phyloP scores from a whole-genome alignment of 2,797 vertebrate genomes.

The Heteromormyrus szaboi region DNA sequence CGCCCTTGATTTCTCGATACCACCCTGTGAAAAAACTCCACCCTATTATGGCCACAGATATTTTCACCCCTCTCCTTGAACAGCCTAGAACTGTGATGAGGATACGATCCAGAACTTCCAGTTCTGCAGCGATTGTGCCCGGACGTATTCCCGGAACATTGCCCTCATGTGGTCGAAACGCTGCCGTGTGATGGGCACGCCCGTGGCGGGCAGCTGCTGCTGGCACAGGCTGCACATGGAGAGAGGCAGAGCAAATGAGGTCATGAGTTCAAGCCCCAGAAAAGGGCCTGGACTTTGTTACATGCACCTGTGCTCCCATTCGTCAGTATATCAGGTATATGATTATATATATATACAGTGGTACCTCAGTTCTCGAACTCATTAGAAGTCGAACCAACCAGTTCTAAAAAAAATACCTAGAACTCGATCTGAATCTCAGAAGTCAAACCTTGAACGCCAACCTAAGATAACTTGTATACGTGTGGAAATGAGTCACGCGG shows the following conservation, averaged over 20 bases:
- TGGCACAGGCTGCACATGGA: slow-evolving; percentile 71
- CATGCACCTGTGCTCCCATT: not conserved
- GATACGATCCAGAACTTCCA: slow-evolving; percentile 99
- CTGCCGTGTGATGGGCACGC: slow-evolving; percentile 90
- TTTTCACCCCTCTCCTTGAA: not conserved
- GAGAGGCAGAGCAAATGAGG: not conserved
- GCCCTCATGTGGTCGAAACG: slow-evolving; percentile 91
- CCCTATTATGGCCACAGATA: not conserved
- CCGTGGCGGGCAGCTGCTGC: slow-evolving; percentile 88
- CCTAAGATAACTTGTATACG: too few relatives aligned
- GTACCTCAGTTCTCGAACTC: too few relatives aligned
- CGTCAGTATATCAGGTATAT: not conserved
- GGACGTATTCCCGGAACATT: slow-evolving; percentile 85
- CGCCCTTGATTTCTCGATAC: not conserved
- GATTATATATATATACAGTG: not conserved
- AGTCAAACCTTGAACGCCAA: too few relatives aligned
- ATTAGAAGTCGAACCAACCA: too few relatives aligned
- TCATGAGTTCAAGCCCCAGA: not conserved
- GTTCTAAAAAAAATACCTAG: too few relatives aligned
- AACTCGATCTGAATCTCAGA: too few relatives aligned
- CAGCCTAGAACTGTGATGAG: slow-evolving; percentile 38
- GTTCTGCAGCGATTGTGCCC: slow-evolving; percentile 81
- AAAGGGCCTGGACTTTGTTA: not conserved
- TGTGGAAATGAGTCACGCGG: too few relatives aligned
- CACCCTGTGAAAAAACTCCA: not conserved